Conservation (phyloP, 1,140 invertebrate genomes). For the Scaptomyza hsui region DNA sequence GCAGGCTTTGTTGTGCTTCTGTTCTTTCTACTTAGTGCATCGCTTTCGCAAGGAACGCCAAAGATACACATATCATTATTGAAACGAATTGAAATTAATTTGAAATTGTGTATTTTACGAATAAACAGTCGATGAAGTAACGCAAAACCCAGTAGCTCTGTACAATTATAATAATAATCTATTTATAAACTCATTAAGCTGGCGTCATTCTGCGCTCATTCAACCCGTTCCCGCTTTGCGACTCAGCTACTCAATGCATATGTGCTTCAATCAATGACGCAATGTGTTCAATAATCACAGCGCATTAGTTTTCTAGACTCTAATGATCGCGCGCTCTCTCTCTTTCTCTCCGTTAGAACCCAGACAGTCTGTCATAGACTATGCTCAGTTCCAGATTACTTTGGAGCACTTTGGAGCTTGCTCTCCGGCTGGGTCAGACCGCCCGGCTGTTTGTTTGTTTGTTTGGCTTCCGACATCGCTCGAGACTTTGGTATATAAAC, state of each 20-base stretch:
- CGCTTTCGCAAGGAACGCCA: slow-evolving; percentile 71
- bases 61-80: slow-evolving; percentile 54
- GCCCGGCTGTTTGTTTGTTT: slow-evolving; percentile 51
- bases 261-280: slow-evolving; percentile 39
- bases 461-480: slow-evolving; percentile 65
- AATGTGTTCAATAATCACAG: slow-evolving; percentile 49
- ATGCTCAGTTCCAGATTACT: slow-evolving; percentile 21
- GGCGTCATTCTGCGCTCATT: slow-evolving; percentile 12
- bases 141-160: neutral
- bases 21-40: slow-evolving; percentile 61
- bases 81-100: slow-evolving; percentile 13
- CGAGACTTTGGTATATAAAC: slow-evolving; percentile 20
- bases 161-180: slow-evolving; percentile 9
- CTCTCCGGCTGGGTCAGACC: slow-evolving; percentile 39
- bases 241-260: slow-evolving; percentile 4
- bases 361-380: slow-evolving; percentile 19
- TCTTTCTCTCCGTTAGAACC: slow-evolving; percentile 3
- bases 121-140: slow-evolving; percentile 4
- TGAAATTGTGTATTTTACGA: slow-evolving; percentile 9
- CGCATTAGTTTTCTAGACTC: slow-evolving; percentile 38
- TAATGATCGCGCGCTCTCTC: slow-evolving; percentile 8
- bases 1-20: slow-evolving; percentile 63
- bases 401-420: slow-evolving; percentile 27
- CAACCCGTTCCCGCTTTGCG: neutral
- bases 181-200: slow-evolving; percentile 2